phyloP scores from a whole-genome alignment of 2,113 vertebrate genomes.

The Heloderma charlesbogerti region DNA sequence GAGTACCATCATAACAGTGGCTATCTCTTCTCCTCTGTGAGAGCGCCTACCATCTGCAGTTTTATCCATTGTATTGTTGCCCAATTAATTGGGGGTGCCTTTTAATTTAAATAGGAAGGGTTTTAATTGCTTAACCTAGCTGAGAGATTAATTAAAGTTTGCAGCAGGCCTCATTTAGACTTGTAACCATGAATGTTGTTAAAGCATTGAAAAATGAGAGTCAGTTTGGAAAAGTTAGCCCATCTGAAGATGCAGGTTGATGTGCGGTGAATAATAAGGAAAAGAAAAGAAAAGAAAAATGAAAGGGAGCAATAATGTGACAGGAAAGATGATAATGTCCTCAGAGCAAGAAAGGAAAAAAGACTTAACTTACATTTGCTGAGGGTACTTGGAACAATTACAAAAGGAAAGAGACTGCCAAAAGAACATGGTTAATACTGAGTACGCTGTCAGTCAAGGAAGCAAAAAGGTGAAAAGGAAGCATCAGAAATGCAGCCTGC shows the following conservation, averaged over 20 bases:
- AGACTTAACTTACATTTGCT: background rate
- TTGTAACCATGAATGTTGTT: background rate
- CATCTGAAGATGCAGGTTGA: background rate
- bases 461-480: background rate
- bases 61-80: background rate
- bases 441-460: constrained; percentile 14
- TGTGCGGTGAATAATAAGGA: background rate
- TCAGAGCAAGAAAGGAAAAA: background rate
- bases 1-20: background rate
- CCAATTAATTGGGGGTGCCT: background rate
- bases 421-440: background rate
- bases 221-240: background rate
- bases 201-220: background rate
- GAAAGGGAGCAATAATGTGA: background rate
- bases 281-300: background rate
- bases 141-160: background rate
- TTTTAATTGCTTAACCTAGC: background rate
- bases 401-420: background rate
- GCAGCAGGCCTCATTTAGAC: background rate
- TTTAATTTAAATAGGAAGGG: background rate
- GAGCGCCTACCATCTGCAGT: background rate
- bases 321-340: background rate
- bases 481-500: background rate
- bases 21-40: background rate
- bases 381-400: background rate